Percentiles rank a stretch among this genome's conserved stretches.
Evolutionary conservation across 1,140 invertebrate species (phyloP).

Genomic region (Idris sp.): DNA sequence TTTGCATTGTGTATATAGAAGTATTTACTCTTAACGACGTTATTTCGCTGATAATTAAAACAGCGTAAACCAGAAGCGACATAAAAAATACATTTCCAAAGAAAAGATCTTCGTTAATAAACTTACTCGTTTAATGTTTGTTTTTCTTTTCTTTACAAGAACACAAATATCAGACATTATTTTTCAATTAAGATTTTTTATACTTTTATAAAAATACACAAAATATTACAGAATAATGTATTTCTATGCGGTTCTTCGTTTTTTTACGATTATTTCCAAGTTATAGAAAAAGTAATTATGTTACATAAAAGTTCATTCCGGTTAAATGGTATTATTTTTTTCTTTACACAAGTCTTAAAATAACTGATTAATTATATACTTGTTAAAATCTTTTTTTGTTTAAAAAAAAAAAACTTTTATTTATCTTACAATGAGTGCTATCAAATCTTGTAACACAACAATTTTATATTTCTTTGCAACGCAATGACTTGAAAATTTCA

Average conservation of each 20-base stretch:
- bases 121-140: slow-evolving; percentile 12
- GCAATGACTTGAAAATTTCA: too few species aligned
- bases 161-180: slow-evolving; percentile 18
- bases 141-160: slow-evolving; percentile 9
- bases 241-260: too few species aligned
- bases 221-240: neutral
- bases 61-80: slow-evolving; percentile 28
- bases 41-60: slow-evolving; percentile 52
- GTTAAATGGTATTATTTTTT: neutral
- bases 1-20: slow-evolving; percentile 27
- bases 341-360: neutral
- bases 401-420: too few species aligned
- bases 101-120: slow-evolving; percentile 3
- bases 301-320: neutral
- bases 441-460: too few species aligned
- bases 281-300: neutral
- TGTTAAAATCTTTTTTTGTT: too few species aligned
- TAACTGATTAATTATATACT: too few species aligned
- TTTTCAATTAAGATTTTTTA: slow-evolving; percentile 21
- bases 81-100: slow-evolving; percentile 27
- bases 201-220: slow-evolving; percentile 7
- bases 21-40: slow-evolving; percentile 24
- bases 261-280: slow-evolving; percentile 6
- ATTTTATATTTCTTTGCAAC: too few species aligned
- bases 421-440: too few species aligned